Conservation (phyloP, 2,888 invertebrate genomes). For the Arenicola marina region DNA sequence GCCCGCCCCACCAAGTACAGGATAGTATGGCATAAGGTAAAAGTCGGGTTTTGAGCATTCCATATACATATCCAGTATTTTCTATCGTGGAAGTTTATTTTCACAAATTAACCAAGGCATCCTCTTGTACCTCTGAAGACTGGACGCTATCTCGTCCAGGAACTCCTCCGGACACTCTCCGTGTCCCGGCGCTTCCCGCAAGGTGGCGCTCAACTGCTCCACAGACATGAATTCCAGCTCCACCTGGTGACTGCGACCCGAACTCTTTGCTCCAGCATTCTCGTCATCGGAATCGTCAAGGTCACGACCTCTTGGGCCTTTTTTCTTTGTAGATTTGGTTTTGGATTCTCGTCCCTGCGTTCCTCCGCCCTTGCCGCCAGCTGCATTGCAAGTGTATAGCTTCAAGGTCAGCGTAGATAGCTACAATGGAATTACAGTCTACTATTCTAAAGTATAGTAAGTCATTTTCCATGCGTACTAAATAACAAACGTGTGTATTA, state of each 20-base stretch:
- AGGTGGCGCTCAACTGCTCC: slow-evolving; percentile 72
- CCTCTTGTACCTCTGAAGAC: slow-evolving; percentile 71
- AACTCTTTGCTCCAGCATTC: too few relatives aligned
- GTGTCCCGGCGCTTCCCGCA: slow-evolving; percentile 68
- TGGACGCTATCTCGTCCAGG: slow-evolving; percentile 70
- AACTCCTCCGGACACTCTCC: slow-evolving; percentile 68
- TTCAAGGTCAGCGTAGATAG: background rate
- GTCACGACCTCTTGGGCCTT: slow-evolving; percentile 56
- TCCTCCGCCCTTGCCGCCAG: slow-evolving; percentile 82
- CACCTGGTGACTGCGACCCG: slow-evolving; percentile 4
- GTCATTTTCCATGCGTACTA: too few relatives aligned
- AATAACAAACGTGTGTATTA: too few relatives aligned
- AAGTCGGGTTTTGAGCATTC: too few relatives aligned
- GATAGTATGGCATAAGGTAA: too few relatives aligned
- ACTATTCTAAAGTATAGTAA: too few relatives aligned
- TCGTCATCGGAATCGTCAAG: slow-evolving; percentile 73
- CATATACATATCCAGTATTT: too few relatives aligned
- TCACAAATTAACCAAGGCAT: too few relatives aligned
- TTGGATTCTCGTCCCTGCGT: slow-evolving; percentile 93
- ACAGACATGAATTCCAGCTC: slow-evolving; percentile 52
- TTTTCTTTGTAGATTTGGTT: slow-evolving; percentile 89
- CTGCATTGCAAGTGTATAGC: background rate
- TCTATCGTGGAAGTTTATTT: too few relatives aligned
- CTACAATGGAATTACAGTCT: background rate
- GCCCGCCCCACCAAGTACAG: too few relatives aligned